phyloP scores from a whole-genome alignment of 2,113 vertebrate species.

The Oreocharis arfaki region DNA sequence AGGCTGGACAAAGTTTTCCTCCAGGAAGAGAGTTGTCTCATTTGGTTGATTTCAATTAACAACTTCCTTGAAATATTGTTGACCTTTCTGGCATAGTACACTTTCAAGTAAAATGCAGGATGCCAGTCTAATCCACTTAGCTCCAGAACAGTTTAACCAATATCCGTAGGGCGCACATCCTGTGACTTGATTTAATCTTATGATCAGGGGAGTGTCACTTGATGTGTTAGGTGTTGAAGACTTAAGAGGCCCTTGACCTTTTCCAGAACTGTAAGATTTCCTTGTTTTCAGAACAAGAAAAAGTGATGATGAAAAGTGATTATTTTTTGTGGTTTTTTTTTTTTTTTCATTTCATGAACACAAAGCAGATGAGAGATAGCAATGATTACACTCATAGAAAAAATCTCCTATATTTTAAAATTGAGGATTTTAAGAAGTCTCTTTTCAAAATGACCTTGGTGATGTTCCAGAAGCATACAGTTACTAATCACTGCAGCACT shows the following conservation, averaged over 20 bases:
- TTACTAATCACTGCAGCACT: neutral
- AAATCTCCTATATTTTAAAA: neutral
- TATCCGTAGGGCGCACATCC: constrained; percentile 55
- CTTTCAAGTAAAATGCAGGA: constrained; percentile 46
- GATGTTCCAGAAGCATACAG: neutral
- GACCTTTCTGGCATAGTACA: constrained; percentile 50
- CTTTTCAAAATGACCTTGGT: neutral
- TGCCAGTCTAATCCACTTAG: constrained; percentile 65
- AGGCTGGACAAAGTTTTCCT: neutral
- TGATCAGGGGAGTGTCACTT: constrained; percentile 60
- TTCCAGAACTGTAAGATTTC: constrained; percentile 11
- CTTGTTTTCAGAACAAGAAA: neutral
- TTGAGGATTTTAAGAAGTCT: neutral
- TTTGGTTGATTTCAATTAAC: constrained; percentile 65
- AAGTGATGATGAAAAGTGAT: neutral
- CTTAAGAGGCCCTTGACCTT: constrained; percentile 42
- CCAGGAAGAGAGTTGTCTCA: constrained; percentile 38
- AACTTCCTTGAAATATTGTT: constrained; percentile 52
- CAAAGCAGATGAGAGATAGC: neutral
- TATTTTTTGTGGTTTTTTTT: neutral
- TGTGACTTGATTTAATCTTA: constrained; percentile 69
- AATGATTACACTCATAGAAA: neutral
- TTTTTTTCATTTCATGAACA: neutral
- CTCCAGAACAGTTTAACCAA: constrained; percentile 57
- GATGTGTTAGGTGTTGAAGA: constrained; percentile 42